Evolutionary conservation across 2,888 invertebrate genomes (phyloP).

Genomic region (Agonopterix heracliana): DNA sequence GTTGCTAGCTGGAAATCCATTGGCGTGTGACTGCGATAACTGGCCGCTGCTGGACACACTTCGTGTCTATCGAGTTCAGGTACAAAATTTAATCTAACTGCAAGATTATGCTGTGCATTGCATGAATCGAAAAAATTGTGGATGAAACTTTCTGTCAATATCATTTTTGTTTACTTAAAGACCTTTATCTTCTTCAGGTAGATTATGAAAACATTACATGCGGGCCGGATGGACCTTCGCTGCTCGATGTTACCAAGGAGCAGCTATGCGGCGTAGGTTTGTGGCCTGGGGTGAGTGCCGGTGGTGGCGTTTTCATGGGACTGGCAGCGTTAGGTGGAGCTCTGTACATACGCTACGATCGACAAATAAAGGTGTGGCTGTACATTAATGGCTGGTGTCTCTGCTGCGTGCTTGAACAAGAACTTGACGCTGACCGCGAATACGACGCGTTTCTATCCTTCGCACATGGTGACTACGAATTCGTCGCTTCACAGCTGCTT

Average conservation of each 20-base stretch:
- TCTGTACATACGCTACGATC: conserved; percentile 15
- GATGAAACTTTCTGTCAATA: too few relatives aligned
- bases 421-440: conserved; percentile 21
- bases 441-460: conserved; percentile 90
- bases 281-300: conserved; percentile 4
- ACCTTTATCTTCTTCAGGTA: conserved; percentile 1
- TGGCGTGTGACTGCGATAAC: conserved; percentile 21
- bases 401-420: conserved; percentile 15
- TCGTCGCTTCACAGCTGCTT: conserved; percentile 80
- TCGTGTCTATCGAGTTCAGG: not conserved
- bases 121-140: not conserved
- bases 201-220: conserved; percentile 19
- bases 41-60: conserved; percentile 2
- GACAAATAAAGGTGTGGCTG: conserved; percentile 20
- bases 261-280: conserved; percentile 21
- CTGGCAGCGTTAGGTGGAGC: not conserved
- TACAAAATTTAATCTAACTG: not conserved
- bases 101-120: not conserved
- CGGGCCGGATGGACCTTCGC: conserved; percentile 6
- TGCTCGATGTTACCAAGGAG: conserved; percentile 10
- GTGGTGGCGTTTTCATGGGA: conserved; percentile 12
- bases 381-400: conserved; percentile 13
- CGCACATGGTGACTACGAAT: conserved; percentile 84
- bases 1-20: conserved; percentile 18
- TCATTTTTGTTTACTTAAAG: not conserved